Evolutionary conservation across 2,888 invertebrate species (phyloP), one percentile per base, ranked within the genome.

Genomic region (Lasioglossum malachurum): DNA sequence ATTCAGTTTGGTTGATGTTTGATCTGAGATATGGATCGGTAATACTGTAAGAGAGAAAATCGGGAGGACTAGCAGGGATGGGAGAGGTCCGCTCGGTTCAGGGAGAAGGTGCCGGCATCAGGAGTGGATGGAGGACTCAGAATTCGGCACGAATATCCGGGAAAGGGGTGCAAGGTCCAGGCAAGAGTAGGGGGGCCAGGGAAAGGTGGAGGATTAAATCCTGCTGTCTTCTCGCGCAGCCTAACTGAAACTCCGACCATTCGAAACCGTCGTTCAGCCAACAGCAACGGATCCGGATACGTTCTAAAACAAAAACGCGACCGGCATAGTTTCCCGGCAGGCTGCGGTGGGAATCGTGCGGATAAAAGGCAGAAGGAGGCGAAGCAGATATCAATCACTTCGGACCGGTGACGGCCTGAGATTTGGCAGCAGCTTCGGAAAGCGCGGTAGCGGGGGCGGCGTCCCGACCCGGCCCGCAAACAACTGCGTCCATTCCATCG

Each of bases 341-440:
- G 81, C 74, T 84, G 87, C 79, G 84, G 78, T 86, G 89, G 87
- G 90, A 90, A 91, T 90, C 88, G 89, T 83, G 82, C 79, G 91
- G 89, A 92, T 90, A 89, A 89, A 89, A 90, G 91, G 91, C 89
- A 90, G 90, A 88, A 75, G 69, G 89, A 91, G 87, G 79, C 84
- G 85, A 84, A 76, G 90, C 89, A 90, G 92, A 91, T 92, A 94
- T 94, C 93, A 94, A 94, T 94, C 94, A 94, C 93, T n/a, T 80
- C 87, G 88, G 87, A 84, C 90, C 75, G 92, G 91, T 91, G 94
- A 94, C 94, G 93, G 92, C 90, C 91, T 88, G 93, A 93, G 93
- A 94, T 94, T 94, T 93, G 93, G 92, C 92, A 93, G 93, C 91
- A 91, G 92, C 92, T 92, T 91, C 91, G 90, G 90, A 91, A 89